A percentile compares a stretch with the other conserved stretches of the same genome.
phyloP scores from a whole-genome alignment of 2,113 vertebrate species.

The Scopus umbretta region DNA sequence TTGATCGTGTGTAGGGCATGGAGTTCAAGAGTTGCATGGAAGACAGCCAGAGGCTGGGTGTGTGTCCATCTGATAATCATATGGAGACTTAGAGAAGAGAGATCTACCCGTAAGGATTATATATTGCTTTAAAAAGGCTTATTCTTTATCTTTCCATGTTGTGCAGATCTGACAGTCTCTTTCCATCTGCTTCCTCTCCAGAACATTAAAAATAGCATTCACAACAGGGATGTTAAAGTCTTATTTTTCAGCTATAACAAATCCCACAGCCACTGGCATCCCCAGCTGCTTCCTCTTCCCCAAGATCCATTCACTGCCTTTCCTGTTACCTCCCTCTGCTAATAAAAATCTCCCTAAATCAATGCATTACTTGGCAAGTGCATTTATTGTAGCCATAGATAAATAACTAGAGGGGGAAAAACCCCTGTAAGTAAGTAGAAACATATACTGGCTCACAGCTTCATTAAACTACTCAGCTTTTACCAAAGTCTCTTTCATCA shows the following conservation, averaged over 20 bases:
- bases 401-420: background rate
- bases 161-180: background rate
- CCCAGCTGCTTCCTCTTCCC: constrained; percentile 29
- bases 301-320: background rate
- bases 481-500: background rate
- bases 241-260: constrained; percentile 7
- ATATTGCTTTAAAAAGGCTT: background rate
- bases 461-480: background rate
- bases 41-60: background rate
- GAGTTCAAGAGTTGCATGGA: background rate
- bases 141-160: background rate
- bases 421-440: background rate
- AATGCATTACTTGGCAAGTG: background rate
- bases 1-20: rapidly evolving
- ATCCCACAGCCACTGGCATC: background rate
- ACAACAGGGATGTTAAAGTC: background rate
- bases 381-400: background rate
- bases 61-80: background rate
- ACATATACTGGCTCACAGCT: background rate
- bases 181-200: constrained; percentile 19
- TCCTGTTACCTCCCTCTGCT: background rate
- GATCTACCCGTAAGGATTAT: background rate
- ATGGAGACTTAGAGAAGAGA: background rate
- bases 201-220: constrained; percentile 9
- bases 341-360: background rate